Percentiles rank a stretch among this genome's conserved stretches.
phyloP scores from a whole-genome alignment of 2,113 vertebrate species.

The Ifrita kowaldi region DNA sequence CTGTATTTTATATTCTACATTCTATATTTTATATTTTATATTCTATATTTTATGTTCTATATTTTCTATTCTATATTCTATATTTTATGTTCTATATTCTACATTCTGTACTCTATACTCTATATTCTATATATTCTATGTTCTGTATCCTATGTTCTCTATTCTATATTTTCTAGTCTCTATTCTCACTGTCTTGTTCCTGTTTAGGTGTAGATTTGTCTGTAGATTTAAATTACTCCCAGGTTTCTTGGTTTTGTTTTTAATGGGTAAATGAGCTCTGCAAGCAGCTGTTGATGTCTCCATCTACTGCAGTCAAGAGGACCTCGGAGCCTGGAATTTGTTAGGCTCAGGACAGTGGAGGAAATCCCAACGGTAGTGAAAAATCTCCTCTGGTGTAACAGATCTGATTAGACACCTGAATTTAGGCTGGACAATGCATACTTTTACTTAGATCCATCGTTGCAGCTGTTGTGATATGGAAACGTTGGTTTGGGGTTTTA shows the following conservation, averaged over 20 bases:
- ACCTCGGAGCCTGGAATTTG: not conserved
- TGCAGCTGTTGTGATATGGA: not conserved
- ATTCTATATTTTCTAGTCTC: not conserved
- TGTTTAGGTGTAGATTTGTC: not conserved
- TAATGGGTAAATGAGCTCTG: not conserved
- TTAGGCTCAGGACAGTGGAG: not conserved
- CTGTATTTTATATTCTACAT: not conserved
- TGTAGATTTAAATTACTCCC: not conserved
- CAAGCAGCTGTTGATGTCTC: not conserved
- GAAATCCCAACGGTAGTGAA: not conserved
- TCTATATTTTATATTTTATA: not conserved
- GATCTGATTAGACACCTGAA: not conserved
- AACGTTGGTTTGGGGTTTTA: not conserved
- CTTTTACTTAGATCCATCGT: not conserved
- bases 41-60: no score
- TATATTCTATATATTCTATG: no score
- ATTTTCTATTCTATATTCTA: rapidly evolving
- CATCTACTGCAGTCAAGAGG: not conserved
- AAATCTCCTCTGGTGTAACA: not conserved
- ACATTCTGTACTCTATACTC: no score
- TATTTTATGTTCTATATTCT: no score
- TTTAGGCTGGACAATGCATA: not conserved
- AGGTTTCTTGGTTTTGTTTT: not conserved
- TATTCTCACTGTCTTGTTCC: not conserved
- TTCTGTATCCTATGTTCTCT: no score